phyloP scores from a whole-genome alignment of 2,113 vertebrate genomes.

The Centropus bengalensis region DNA sequence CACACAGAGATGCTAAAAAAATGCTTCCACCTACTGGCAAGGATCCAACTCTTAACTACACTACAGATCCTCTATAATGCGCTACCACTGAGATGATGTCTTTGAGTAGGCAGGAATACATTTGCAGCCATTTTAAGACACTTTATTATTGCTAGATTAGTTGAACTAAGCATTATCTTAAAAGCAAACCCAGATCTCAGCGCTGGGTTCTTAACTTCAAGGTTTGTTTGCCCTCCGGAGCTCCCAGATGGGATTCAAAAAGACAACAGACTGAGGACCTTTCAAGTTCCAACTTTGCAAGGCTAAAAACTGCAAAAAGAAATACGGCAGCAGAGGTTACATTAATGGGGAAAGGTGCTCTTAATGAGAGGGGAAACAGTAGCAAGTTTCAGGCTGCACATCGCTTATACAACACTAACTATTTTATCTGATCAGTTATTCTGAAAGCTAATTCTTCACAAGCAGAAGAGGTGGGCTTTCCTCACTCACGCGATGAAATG shows the following conservation, averaged over 20 bases:
- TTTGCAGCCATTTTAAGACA: slow-evolving; percentile 64
- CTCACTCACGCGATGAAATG: not conserved
- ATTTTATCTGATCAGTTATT: not conserved
- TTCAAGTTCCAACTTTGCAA: not conserved
- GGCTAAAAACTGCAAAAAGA: not conserved
- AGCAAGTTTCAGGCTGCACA: not conserved
- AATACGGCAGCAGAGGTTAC: not conserved
- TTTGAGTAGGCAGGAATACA: slow-evolving; percentile 61
- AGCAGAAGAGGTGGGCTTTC: not conserved
- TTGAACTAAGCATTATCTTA: not conserved
- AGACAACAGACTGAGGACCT: not conserved
- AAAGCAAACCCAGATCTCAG: slow-evolving; percentile 1
- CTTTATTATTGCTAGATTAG: slow-evolving; percentile 7
- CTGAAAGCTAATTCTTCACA: not conserved
- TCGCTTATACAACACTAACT: not conserved
- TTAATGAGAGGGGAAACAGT: not conserved
- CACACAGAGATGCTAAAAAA: slow-evolving; percentile 62
- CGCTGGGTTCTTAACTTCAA: not conserved
- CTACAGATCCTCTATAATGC: slow-evolving; percentile 31
- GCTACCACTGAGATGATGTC: slow-evolving; percentile 36
- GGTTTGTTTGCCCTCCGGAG: not conserved
- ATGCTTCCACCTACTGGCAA: slow-evolving; percentile 50
- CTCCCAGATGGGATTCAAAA: not conserved
- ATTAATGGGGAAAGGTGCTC: not conserved
- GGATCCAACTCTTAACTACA: slow-evolving; percentile 33